Evolutionary conservation across 2,113 vertebrate genomes (phyloP), one percentile per base, ranked within the genome.

Genomic region (Elgaria multicarinata): DNA sequence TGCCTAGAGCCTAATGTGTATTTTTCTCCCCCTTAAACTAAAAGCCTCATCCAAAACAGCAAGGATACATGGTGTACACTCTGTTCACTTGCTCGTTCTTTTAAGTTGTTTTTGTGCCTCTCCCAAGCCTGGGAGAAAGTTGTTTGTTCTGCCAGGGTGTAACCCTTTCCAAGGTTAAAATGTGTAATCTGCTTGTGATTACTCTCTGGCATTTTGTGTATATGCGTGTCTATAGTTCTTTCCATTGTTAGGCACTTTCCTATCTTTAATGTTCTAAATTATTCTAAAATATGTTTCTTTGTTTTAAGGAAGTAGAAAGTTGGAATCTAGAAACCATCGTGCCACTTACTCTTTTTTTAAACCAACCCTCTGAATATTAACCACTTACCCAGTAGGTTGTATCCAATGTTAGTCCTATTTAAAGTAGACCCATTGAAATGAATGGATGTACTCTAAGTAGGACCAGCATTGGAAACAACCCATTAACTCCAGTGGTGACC

Each of bases 81-180:
- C 78, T 93, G 84, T 88, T 93, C 88, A 33, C 28, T 79, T 76
- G 5, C 88, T 93, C 85, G 88, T 83, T 77, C 44, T 67, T 80
- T 44, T 1, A 28, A 46, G 13, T 89, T 94, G 90, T 93, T 93
- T 94, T 90, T 81, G 83, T 13, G 9, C 50, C 72, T 14, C 78
- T 94, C 55, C 89, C 76, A 75, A 26, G 31, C 36, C 66, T 31
- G 53, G 90, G 93, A 81, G 92, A 95, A 94, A 96, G 88, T 92
- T 91, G 58, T 90, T 90, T 90, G 53, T 92, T 86, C 91, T 90
- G 89, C 90, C 91, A 92, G 91, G 87, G 85, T 81, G 90, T 6
- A 91, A 77, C 90, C n/a, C 69, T 88, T 94, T 67, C 20, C 36
- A 33, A 86, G 90, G 89, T 92, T 91, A 91, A 90, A 93, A 87